Evolutionary conservation across 1,140 invertebrate genomes (phyloP).

Genomic region (Drosophila rufa): DNA sequence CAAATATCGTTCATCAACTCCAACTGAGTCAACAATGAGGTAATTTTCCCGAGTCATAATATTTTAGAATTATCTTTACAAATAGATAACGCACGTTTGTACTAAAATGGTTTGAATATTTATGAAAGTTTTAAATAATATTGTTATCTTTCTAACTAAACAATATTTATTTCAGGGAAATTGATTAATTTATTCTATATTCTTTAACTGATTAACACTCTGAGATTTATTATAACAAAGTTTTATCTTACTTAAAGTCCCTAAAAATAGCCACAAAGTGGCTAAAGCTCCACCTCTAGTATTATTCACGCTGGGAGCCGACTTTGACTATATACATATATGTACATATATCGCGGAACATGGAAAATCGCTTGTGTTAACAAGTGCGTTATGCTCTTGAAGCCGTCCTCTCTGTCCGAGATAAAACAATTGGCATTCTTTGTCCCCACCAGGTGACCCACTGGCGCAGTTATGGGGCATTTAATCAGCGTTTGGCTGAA

Average conservation of each 20-base stretch:
- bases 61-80: not conserved
- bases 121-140: too few species aligned
- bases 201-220: too few species aligned
- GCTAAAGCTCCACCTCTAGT: not conserved
- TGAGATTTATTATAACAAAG: too few species aligned
- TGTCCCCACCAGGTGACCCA: conserved; percentile 50
- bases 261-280: not conserved
- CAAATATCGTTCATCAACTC: conserved; percentile 43
- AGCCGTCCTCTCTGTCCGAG: conserved; percentile 25
- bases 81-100: too few species aligned
- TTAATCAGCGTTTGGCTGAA: conserved; percentile 46
- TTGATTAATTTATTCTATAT: too few species aligned
- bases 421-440: conserved; percentile 67
- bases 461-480: conserved; percentile 48
- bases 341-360: conserved; percentile 37
- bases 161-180: too few species aligned
- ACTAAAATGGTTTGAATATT: not conserved
- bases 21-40: conserved; percentile 77
- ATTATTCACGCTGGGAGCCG: conserved; percentile 5
- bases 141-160: too few species aligned
- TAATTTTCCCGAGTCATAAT: conserved; percentile 35
- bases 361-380: conserved; percentile 75
- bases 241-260: not conserved
- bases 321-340: conserved; percentile 1
- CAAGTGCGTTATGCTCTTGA: conserved; percentile 73